Evolutionary conservation across 2,888 invertebrate species (phyloP).

Genomic region (Troilus luridus): DNA sequence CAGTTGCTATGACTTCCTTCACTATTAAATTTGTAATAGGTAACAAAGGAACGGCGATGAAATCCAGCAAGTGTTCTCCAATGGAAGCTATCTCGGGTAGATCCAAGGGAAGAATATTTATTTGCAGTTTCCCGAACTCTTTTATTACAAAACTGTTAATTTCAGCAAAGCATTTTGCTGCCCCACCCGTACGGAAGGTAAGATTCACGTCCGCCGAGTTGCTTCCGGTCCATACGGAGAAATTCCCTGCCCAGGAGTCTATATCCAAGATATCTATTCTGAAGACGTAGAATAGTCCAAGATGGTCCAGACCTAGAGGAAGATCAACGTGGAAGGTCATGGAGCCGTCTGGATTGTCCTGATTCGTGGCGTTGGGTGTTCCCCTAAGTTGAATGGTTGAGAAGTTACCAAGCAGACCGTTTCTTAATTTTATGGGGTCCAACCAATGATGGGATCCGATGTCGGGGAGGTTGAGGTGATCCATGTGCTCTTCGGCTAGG

Average conservation of each 20-base stretch:
- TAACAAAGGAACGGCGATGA: neutral
- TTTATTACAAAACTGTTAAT: neutral
- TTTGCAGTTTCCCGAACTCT: neutral
- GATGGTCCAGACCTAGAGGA: neutral
- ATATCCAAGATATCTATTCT: neutral
- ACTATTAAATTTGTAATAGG: neutral
- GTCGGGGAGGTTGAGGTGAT: neutral
- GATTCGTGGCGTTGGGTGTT: neutral
- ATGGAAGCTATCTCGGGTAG: neutral
- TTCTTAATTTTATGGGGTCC: neutral
- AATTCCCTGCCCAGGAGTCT: neutral
- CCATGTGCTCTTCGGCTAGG: neutral
- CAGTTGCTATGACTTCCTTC: neutral
- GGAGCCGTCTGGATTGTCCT: slow-evolving; percentile 18
- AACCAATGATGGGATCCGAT: neutral
- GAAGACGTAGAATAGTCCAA: neutral
- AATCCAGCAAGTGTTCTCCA: neutral
- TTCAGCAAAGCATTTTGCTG: neutral
- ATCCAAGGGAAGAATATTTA: neutral
- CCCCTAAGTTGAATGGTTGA: neutral
- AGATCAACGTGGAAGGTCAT: neutral
- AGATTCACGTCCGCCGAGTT: neutral
- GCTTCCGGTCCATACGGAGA: neutral
- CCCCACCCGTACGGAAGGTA: neutral
- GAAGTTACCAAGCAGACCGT: neutral